These are phyloP conservation scores for Peromyscus aztecus DNA, from an alignment of 2,797 vertebrate genomes.

Conservation along the genomic window DNA sequence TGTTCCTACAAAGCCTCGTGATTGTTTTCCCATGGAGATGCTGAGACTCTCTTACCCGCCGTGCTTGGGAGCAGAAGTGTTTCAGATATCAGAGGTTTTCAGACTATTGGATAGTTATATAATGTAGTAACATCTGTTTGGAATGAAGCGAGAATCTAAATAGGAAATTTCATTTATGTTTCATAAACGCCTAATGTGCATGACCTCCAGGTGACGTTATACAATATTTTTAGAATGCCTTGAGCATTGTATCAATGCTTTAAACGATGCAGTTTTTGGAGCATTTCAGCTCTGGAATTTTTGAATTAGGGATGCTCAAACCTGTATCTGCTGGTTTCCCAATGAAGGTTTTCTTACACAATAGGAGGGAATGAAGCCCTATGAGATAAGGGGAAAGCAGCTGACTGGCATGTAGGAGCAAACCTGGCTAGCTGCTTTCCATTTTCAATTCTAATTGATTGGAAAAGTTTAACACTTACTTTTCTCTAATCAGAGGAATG, in stretches of 20 bases:
- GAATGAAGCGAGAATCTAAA: not conserved
- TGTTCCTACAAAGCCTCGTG: not conserved
- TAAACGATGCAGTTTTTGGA: not conserved
- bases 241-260: too few relatives aligned
- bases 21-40: rapidly evolving
- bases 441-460: not conserved
- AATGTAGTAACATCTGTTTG: not conserved
- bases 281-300: not conserved
- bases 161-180: not conserved
- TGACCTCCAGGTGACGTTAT: not conserved
- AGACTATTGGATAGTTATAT: not conserved
- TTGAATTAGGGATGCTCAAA: not conserved
- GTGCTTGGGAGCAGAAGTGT: too few relatives aligned
- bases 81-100: not conserved
- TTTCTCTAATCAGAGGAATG: slow-evolving; percentile 93
- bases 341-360: not conserved
- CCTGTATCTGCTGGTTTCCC: not conserved
- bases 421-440: not conserved
- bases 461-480: not conserved
- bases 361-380: not conserved
- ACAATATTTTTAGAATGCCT: not conserved
- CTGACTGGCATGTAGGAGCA: not conserved
- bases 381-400: not conserved
- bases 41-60: not conserved
- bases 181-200: too few relatives aligned